Base-by-base conservation (phyloP, 2,797 vertebrate species). In the Fistularia commersonii region DNA sequence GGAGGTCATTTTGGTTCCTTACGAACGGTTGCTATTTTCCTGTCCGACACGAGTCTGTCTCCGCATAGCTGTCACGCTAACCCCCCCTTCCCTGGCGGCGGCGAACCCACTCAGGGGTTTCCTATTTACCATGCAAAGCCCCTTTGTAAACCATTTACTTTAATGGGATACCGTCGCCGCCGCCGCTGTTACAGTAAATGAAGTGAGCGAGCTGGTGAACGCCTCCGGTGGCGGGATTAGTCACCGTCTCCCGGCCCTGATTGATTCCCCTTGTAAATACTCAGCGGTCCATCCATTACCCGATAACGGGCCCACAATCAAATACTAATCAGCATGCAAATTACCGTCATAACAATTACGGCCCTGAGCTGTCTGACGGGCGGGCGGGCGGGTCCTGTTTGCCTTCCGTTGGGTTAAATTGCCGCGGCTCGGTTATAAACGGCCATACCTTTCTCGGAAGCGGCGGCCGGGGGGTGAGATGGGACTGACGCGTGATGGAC, bases 131-230 rank as follows among this genome's bases (percentile, higher is more conserved):
- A 37, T 7, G 39, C 55, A 50, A 7, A 8, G 39, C n/a, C 9
- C 40, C 43, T 58, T 31, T 35, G 6, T n/a, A 6, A 45, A 12
- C 6, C 33, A 6, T 46, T 47, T 53, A 36, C 39, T 60, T 50
- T 40, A 41, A 56, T 37, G 48, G 13, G 14, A 23, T n/a, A n/a
- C n/a, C 10, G 32, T 23, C 0, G 9, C 45, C 37, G 7, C 41
- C 0, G 31, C 33, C 41, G 59, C 52, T n/a, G 31, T 56, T 60
- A 35, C 54, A 48, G 58, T 60, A 63, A 74, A 53, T 61, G 15
- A 41, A 48, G 49, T 8, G 33, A 61, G 48, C 0, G 23, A 14
- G 46, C 3, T 8, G 1, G 55, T 42, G 43, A 54, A 45, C 65
- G 57, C 45, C 45, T 52, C 23, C 48, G 35, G 37, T 32, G 37